A percentile compares a stretch with the other conserved stretches of the same genome.
These are phyloP conservation scores for Brachynemurus nebulosus DNA, from an alignment of 2,888 invertebrate genomes.

Conservation along the genomic window DNA sequence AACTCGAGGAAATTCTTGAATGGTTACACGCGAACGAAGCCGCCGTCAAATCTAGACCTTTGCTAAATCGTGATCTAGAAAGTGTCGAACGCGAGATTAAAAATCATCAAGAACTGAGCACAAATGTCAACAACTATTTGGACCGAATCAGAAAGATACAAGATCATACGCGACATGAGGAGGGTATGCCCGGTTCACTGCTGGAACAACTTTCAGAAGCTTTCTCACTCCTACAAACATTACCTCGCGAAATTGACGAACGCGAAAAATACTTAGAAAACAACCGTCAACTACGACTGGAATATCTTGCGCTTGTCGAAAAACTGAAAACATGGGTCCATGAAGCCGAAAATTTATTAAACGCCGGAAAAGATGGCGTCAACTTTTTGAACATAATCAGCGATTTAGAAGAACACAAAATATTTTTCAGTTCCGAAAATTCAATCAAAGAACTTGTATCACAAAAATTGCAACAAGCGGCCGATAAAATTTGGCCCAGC, in stretches of 20 bases:
- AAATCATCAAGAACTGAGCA: slow-evolving; percentile 54
- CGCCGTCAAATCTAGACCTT: slow-evolving; percentile 65
- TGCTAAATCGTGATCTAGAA: slow-evolving; percentile 60
- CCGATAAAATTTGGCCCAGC: slow-evolving; percentile 81
- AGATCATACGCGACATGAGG: slow-evolving; percentile 56
- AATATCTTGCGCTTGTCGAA: slow-evolving; percentile 61
- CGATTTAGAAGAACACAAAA: slow-evolving; percentile 77
- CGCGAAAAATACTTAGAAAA: slow-evolving; percentile 64
- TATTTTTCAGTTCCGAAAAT: slow-evolving; percentile 68
- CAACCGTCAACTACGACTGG: slow-evolving; percentile 61
- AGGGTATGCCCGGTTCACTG: slow-evolving; percentile 64
- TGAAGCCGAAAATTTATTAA: slow-evolving; percentile 64
- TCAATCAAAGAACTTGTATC: slow-evolving; percentile 67
- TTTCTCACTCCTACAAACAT: slow-evolving; percentile 56
- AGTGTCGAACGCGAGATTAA: slow-evolving; percentile 72
- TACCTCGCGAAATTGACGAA: slow-evolving; percentile 70
- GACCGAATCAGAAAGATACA: slow-evolving; percentile 55
- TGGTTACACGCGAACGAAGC: slow-evolving; percentile 74
- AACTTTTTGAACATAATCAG: slow-evolving; percentile 74
- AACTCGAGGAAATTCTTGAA: slow-evolving; percentile 69
- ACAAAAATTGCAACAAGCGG: slow-evolving; percentile 67
- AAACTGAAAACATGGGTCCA: slow-evolving; percentile 73
- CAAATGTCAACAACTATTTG: slow-evolving; percentile 54
- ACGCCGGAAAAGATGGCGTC: slow-evolving; percentile 68
- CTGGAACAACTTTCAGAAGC: slow-evolving; percentile 77